Evolutionary conservation across 2,797 vertebrate genomes (phyloP), one percentile per base, ranked within the genome.

Genomic region (Gymnoscopelus braueri): DNA sequence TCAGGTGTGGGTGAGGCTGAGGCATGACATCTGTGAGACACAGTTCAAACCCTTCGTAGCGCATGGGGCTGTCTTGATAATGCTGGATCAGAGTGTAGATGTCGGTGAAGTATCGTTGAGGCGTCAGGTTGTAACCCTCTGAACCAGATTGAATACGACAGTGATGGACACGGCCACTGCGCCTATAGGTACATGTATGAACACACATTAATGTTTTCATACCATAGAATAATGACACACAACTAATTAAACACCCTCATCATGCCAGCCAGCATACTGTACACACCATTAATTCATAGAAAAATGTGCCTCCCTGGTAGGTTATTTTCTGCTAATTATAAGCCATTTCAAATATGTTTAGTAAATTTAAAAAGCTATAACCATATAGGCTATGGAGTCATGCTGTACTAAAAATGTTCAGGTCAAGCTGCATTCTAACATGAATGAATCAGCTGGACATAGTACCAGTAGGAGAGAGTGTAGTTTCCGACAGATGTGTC

Each of bases 391-490:
- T 19, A 19, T 19, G 19, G 19, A 1, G 19, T 19, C 19, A 19
- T 19, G 19, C 1, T 19, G 19, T 19, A 19, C 19, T 19, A 19
- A 19, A 19, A 47, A 47, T 47, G 44, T 47, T 47, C 5, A 47
- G 5, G 5, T 47, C 19, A 19, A 19, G 19, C 1, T 19, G 26
- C 26, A 29, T 4, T 29, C 26, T 29, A 3, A 29, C 19, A 29
- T 29, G 19, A 19, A 8, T 48, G 47, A 8, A 48, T 48, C 7
- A 48, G 15, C 2, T 5, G 15, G 5, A 26, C 0, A 8, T 24
- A 6, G 12, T 95, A 99, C 97, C 98, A 98, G 93, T 99, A 98
- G 0, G 98, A 99, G 56, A 99, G 93, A 6, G 96, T 97, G 90
- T 85, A 97, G 87, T 96, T 95, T 0, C 92, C 90, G 63, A 89